These are phyloP conservation scores for Potorous gilbertii DNA, from an alignment of 2,797 vertebrate species.

Conservation along the genomic window DNA sequence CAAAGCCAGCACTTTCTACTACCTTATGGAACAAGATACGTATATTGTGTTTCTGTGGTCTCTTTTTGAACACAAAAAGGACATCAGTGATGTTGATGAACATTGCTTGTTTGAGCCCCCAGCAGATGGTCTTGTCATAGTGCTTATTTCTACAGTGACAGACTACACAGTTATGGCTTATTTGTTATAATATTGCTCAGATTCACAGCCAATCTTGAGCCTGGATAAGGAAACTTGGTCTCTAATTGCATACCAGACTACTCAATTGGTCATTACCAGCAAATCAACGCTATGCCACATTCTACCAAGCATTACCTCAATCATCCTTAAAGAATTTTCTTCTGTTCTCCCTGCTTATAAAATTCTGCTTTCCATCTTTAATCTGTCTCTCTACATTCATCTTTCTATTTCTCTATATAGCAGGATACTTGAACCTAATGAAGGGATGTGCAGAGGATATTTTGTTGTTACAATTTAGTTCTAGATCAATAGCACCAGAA, in stretches of 20 bases:
- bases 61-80: not conserved
- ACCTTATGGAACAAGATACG: not conserved
- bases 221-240: not conserved
- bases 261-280: not conserved
- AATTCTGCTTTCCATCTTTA: not conserved
- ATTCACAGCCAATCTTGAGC: not conserved
- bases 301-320: not conserved
- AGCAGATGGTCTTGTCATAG: not conserved
- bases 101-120: not conserved
- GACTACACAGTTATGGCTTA: not conserved
- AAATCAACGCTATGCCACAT: not conserved
- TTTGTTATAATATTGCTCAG: not conserved
- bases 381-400: not conserved
- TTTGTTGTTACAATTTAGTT: slow-evolving; percentile 31
- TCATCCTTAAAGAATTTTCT: not conserved
- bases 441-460: slow-evolving; percentile 53
- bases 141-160: not conserved
- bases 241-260: not conserved
- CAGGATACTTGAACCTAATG: slow-evolving; percentile 46
- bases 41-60: not conserved
- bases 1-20: not conserved
- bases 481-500: slow-evolving; percentile 33
- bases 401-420: not conserved
- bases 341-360: not conserved
- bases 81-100: not conserved